These are phyloP conservation scores for Aleiodes sp. DNA, from an alignment of 1,140 invertebrate species.

Conservation along the genomic window DNA sequence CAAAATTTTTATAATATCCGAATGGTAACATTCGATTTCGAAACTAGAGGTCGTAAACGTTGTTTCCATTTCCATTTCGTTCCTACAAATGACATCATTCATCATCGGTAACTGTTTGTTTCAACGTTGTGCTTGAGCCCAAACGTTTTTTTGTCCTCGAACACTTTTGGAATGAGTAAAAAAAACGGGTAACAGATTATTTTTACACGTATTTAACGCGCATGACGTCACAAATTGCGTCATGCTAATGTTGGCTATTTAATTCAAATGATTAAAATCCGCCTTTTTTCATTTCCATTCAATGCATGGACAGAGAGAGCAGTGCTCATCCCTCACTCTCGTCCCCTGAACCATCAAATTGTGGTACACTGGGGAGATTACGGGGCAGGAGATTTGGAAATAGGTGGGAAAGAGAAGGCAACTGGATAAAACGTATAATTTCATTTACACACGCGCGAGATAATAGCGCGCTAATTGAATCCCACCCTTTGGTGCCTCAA, in stretches of 20 bases:
- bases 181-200: background rate
- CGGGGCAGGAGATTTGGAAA: background rate
- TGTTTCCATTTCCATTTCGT: too few species aligned
- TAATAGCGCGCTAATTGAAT: conserved; percentile 34
- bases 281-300: too few species aligned
- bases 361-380: conserved; percentile 12
- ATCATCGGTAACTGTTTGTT: too few species aligned
- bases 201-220: background rate
- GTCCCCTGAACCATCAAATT: conserved; percentile 15
- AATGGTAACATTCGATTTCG: too few species aligned
- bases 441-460: conserved; percentile 27
- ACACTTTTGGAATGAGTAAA: background rate
- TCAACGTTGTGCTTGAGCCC: too few species aligned
- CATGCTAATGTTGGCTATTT: background rate
- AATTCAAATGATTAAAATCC: background rate
- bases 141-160: background rate
- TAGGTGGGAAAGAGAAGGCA: background rate
- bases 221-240: background rate
- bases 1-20: too few species aligned
- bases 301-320: background rate
- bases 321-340: background rate
- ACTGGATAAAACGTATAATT: conserved; percentile 29
- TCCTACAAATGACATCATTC: too few species aligned
- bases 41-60: too few species aligned
- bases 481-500: conserved; percentile 10